These are phyloP conservation scores for Trilocha varians DNA, from an alignment of 2,888 invertebrate genomes.

Conservation along the genomic window DNA sequence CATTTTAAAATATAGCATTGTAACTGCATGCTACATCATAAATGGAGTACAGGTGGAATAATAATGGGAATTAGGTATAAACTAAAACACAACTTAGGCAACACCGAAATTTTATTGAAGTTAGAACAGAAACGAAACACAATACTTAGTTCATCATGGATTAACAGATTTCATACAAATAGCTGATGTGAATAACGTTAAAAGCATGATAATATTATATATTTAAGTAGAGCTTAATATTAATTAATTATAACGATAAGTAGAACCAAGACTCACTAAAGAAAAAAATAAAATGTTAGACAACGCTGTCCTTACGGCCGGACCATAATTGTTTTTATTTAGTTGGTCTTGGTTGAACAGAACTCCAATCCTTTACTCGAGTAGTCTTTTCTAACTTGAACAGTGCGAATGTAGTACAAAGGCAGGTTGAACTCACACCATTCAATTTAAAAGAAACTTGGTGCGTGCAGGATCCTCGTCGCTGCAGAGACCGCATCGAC, in stretches of 20 bases:
- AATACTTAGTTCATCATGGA: slow-evolving; percentile 19
- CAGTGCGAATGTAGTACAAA: slow-evolving; percentile 61
- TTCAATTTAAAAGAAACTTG: slow-evolving; percentile 72
- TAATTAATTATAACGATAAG: slow-evolving; percentile 47
- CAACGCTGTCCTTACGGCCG: slow-evolving; percentile 34
- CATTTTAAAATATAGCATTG: no score
- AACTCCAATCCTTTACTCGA: slow-evolving; percentile 71
- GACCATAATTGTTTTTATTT: slow-evolving; percentile 50
- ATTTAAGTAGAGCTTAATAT: slow-evolving; percentile 17
- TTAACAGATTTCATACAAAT: slow-evolving; percentile 19
- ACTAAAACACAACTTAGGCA: slow-evolving; percentile 37
- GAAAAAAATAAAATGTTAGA: slow-evolving; percentile 52
- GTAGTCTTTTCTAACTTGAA: slow-evolving; percentile 72
- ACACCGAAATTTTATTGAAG: slow-evolving; percentile 59
- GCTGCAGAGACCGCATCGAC: slow-evolving; percentile 37
- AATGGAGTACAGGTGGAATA: slow-evolving; percentile 3
- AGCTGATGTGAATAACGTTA: slow-evolving; percentile 21
- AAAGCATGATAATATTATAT: slow-evolving; percentile 13
- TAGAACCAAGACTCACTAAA: slow-evolving; percentile 75
- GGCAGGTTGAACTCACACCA: slow-evolving; percentile 67
- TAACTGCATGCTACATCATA: no score
- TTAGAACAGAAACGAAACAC: slow-evolving; percentile 52
- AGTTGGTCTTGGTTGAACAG: slow-evolving; percentile 74
- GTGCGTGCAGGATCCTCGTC: slow-evolving; percentile 61
- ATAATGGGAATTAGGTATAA: no score